Evolutionary conservation across 1,140 invertebrate species (phyloP).

Genomic region (Drosophila pallidifrons): DNA sequence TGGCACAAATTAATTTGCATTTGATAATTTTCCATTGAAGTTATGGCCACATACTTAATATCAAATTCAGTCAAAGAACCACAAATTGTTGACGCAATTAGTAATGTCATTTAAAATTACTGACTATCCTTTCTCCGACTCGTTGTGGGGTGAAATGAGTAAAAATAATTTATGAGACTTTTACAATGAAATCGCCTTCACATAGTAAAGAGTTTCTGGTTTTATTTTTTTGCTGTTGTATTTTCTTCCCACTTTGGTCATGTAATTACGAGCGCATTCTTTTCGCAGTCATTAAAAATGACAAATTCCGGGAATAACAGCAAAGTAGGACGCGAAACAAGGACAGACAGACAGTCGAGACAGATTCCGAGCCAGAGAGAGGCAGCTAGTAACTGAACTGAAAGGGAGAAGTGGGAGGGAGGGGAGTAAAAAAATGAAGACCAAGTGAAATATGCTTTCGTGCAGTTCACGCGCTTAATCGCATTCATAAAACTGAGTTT

Average conservation of each 20-base stretch:
- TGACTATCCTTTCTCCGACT: too few relatives aligned
- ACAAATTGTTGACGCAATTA: slow-evolving; percentile 4
- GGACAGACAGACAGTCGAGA: background rate
- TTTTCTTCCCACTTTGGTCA: slow-evolving; percentile 52
- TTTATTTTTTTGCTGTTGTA: slow-evolving; percentile 10
- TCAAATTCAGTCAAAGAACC: background rate
- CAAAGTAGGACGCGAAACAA: slow-evolving; percentile 60
- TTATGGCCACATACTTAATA: background rate
- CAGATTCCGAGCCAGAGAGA: slow-evolving; percentile 16
- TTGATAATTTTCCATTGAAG: background rate
- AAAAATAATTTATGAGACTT: slow-evolving; percentile 35
- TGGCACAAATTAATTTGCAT: background rate
- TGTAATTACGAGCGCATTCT: slow-evolving; percentile 80
- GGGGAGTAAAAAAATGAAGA: slow-evolving; percentile 16
- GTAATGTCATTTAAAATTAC: slow-evolving; percentile 4
- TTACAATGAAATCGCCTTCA: slow-evolving; percentile 59
- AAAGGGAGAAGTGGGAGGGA: background rate
- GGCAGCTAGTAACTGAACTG: background rate
- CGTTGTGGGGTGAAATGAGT: slow-evolving; percentile 30
- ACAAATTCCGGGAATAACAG: slow-evolving; percentile 74
- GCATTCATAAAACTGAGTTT: slow-evolving; percentile 81
- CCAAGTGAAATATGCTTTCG: slow-evolving; percentile 72
- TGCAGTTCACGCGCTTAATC: slow-evolving; percentile 80
- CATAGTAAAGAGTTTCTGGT: slow-evolving; percentile 50
- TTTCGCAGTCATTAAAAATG: slow-evolving; percentile 82